Evolutionary conservation across 2,888 invertebrate species (phyloP).

Genomic region (Perizoma affinitatum): DNA sequence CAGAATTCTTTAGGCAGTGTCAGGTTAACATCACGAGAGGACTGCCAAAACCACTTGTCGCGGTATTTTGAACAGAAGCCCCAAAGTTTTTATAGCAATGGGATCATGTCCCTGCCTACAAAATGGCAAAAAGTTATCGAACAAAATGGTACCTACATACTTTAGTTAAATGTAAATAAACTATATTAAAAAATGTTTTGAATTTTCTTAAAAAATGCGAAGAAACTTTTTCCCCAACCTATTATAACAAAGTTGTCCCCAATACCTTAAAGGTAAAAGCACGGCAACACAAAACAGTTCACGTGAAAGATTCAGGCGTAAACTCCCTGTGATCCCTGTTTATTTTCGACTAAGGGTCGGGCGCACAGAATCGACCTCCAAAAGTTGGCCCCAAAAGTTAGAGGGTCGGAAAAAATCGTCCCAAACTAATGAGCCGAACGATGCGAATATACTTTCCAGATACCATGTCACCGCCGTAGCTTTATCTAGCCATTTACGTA

Average conservation of each 20-base stretch:
- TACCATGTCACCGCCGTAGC: slow-evolving; percentile 52
- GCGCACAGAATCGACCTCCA: slow-evolving; percentile 49
- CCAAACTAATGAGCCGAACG: slow-evolving; percentile 73
- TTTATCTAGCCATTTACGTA: slow-evolving; percentile 36
- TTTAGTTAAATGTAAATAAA: no score
- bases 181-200: no score
- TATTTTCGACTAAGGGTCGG: slow-evolving; percentile 56
- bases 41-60: no score
- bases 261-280: slow-evolving; percentile 23
- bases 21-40: no score
- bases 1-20: no score
- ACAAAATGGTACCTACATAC: no score
- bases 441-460: slow-evolving; percentile 63
- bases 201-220: no score
- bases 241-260: slow-evolving; percentile 22
- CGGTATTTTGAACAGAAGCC: no score
- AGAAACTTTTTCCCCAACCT: no score
- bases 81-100: no score
- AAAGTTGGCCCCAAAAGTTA: slow-evolving; percentile 61
- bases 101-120: no score
- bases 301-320: slow-evolving; percentile 56
- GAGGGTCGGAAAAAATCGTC: slow-evolving; percentile 65
- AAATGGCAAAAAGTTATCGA: no score
- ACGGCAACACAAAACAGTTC: slow-evolving; percentile 44
- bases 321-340: slow-evolving; percentile 60